Conservation (phyloP, 30 jellyfish, hydroid and myxozoan genomes). For the Cassiopea xamachana region DNA sequence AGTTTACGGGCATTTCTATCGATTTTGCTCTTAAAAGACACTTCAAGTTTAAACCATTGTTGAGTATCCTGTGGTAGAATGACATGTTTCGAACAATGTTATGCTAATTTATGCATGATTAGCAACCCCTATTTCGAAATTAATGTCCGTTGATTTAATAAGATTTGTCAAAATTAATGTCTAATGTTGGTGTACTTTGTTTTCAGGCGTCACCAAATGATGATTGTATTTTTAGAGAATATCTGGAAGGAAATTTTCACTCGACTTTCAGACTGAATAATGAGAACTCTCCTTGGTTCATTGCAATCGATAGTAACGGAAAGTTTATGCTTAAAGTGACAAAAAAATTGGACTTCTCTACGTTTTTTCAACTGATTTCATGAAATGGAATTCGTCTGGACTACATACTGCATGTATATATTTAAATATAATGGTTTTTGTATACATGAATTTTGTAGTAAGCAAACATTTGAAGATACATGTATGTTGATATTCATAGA, state of each 20-base stretch:
- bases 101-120: too few species aligned
- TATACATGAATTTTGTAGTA: too few species aligned
- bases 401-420: neutral
- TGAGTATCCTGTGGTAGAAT: too few species aligned
- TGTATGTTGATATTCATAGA: too few species aligned
- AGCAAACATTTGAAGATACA: too few species aligned
- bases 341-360: conserved; percentile 32
- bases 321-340: conserved; percentile 18
- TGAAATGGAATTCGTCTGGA: neutral
- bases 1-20: too few species aligned
- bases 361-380: conserved; percentile 45
- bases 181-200: neutral
- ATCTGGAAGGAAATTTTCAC: conserved; percentile 53
- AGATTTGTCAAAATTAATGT: neutral
- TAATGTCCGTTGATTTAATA: too few species aligned
- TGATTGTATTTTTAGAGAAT: conserved; percentile 47
- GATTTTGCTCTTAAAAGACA: too few species aligned
- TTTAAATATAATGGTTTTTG: too few species aligned
- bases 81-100: too few species aligned
- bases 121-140: too few species aligned
- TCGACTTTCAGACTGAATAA: conserved; percentile 22
- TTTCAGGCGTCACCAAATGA: conserved; percentile 5
- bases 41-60: too few species aligned
- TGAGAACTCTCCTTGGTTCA: conserved; percentile 22
- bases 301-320: conserved; percentile 44